phyloP scores from a whole-genome alignment of 2,888 invertebrate species.

The Penaeus monodon region DNA sequence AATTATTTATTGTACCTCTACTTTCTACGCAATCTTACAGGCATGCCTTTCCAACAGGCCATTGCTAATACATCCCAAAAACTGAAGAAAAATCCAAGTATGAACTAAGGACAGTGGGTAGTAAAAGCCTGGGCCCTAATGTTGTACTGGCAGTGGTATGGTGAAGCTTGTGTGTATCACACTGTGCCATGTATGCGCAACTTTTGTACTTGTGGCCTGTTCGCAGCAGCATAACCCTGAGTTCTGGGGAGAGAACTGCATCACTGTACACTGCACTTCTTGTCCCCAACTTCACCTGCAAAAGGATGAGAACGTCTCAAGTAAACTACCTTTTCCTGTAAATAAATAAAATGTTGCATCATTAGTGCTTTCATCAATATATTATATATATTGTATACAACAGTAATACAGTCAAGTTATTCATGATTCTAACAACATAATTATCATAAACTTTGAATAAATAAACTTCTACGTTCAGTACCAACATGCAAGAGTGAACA shows the following conservation, averaged over 20 bases:
- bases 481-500: too few species aligned
- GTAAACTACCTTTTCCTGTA: too few species aligned
- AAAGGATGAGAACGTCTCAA: not conserved
- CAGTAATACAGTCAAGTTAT: too few species aligned
- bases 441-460: too few species aligned
- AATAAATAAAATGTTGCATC: too few species aligned
- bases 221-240: slow-evolving; percentile 40
- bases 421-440: too few species aligned
- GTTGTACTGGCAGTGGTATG: slow-evolving; percentile 30
- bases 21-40: too few species aligned
- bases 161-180: not conserved
- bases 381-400: too few species aligned
- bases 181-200: slow-evolving; percentile 17
- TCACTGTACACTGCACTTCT: slow-evolving; percentile 43
- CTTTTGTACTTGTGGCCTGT: slow-evolving; percentile 33
- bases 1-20: too few species aligned
- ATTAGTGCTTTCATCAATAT: too few species aligned
- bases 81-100: slow-evolving; percentile 12
- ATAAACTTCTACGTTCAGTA: too few species aligned
- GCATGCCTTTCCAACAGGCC: too few species aligned
- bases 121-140: slow-evolving; percentile 29
- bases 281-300: slow-evolving; percentile 25
- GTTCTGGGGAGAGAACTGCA: slow-evolving; percentile 18
- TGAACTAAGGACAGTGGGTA: not conserved
- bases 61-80: slow-evolving; percentile 15